Conservation (phyloP, 2,888 invertebrate species). For the Catocala sponsa region DNA sequence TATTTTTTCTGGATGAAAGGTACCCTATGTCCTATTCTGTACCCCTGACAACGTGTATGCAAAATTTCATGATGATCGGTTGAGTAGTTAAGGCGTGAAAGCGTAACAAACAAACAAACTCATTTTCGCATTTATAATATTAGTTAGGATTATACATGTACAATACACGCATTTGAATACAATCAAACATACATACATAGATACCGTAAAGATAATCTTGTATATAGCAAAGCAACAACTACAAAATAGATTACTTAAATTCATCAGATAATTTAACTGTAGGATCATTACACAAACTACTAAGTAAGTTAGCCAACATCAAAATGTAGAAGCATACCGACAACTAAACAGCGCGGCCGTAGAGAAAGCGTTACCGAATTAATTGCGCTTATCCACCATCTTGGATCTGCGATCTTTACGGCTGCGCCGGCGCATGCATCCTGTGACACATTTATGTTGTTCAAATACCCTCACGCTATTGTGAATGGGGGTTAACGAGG, state of each 20-base stretch:
- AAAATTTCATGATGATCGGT: no score
- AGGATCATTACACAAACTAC: slow-evolving; percentile 1
- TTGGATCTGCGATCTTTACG: slow-evolving; percentile 70
- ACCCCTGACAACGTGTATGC: no score
- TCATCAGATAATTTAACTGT: slow-evolving; percentile 5
- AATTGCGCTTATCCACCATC: slow-evolving; percentile 73
- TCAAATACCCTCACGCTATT: slow-evolving; percentile 29
- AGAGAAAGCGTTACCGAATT: slow-evolving; percentile 83
- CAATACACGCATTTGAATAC: no score
- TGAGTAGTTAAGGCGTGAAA: no score
- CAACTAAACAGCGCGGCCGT: slow-evolving; percentile 34
- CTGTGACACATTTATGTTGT: slow-evolving; percentile 50
- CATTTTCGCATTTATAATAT: no score
- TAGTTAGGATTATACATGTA: no score
- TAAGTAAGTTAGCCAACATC: slow-evolving; percentile 14
- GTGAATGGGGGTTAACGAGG: not conserved
- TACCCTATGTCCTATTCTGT: no score
- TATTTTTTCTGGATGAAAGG: no score
- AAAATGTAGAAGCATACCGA: slow-evolving; percentile 26
- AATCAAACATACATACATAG: no score
- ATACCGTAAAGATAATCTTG: not conserved
- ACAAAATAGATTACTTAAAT: slow-evolving; percentile 3
- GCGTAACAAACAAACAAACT: no score
- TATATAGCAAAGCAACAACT: not conserved
- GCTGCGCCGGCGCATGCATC: slow-evolving; percentile 50